Evolutionary conservation across 1,140 invertebrate species (phyloP).

Genomic region (Panagrolaimus sp.): DNA sequence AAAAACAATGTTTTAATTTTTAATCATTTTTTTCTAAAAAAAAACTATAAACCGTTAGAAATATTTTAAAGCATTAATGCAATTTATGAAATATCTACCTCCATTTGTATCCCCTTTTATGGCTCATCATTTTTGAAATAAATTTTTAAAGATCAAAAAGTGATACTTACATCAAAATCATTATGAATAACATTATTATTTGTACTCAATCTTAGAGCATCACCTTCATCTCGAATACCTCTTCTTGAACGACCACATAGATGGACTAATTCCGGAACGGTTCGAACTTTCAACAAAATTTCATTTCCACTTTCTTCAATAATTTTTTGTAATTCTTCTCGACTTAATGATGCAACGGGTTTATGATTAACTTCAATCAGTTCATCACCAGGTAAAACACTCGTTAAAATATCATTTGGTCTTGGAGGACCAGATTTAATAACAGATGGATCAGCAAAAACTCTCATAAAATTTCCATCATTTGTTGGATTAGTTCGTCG

Average conservation of each 20-base stretch:
- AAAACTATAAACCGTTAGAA: no score
- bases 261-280: conserved; percentile 78
- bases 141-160: conserved; percentile 21
- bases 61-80: no score
- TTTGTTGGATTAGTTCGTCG: conserved; percentile 69
- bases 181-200: conserved; percentile 67
- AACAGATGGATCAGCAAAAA: conserved; percentile 82
- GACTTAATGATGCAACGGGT: conserved; percentile 73
- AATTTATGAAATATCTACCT: no score
- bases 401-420: conserved; percentile 67
- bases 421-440: conserved; percentile 65
- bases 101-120: no score
- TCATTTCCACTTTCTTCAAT: conserved; percentile 76
- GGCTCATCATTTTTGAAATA: no score
- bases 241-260: conserved; percentile 68
- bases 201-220: conserved; percentile 69
- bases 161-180: conserved; percentile 71
- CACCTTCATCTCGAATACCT: conserved; percentile 64
- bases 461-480: conserved; percentile 61
- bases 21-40: no score
- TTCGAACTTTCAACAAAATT: conserved; percentile 74
- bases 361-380: conserved; percentile 75
- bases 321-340: conserved; percentile 86
- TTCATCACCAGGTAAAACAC: conserved; percentile 79
- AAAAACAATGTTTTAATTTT: no score